Percentiles rank a stretch among this genome's conserved stretches.
Conservation (phyloP, 2,797 vertebrate species). For the Glossophaga mutica region DNA sequence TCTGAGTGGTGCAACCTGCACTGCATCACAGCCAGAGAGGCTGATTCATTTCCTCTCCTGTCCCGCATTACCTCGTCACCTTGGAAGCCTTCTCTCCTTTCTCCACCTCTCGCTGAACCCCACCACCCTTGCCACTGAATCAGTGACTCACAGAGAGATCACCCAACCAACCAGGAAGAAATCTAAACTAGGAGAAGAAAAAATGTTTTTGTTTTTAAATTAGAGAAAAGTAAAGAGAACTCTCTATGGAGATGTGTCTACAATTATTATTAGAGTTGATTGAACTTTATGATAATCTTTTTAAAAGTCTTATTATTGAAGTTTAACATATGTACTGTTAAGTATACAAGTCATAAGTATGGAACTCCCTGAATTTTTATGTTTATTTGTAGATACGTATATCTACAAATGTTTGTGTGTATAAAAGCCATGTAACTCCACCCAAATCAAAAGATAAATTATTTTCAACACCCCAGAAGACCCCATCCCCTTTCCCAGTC, state of each 20-base stretch:
- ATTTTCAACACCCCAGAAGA: not conserved
- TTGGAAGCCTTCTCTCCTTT: not conserved
- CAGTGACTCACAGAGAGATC: slow-evolving; percentile 29
- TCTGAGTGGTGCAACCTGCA: not conserved
- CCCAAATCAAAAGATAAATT: not conserved
- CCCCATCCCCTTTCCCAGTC: not conserved
- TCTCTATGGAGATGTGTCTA: not conserved
- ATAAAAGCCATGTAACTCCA: not conserved
- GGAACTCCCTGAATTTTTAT: not conserved
- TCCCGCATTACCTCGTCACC: not conserved
- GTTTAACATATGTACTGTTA: not conserved
- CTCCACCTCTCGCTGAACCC: not conserved
- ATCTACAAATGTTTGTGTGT: not conserved
- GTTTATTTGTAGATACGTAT: not conserved
- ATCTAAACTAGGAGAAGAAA: not conserved
- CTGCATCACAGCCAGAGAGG: not conserved
- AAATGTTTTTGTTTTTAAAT: not conserved
- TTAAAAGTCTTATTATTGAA: not conserved
- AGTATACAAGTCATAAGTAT: not conserved
- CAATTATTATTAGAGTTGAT: not conserved
- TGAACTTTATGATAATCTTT: not conserved
- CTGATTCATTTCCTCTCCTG: slow-evolving; percentile 58
- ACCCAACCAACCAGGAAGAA: not conserved
- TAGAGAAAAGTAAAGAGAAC: not conserved
- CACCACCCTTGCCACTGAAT: not conserved